Base-by-base conservation (phyloP, 2,797 vertebrate genomes). In the Trichosurus vulpecula region DNA sequence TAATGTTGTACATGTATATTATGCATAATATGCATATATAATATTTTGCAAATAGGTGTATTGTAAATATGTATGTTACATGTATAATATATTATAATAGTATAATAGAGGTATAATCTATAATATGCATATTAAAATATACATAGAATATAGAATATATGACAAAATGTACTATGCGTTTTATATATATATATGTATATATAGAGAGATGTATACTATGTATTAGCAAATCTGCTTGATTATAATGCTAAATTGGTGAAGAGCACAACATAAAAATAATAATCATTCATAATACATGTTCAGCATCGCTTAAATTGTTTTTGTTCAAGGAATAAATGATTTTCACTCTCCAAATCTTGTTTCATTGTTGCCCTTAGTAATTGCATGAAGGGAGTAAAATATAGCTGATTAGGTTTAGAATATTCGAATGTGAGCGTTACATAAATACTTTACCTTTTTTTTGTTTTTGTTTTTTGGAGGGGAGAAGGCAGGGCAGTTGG, bases 311-410 rank as follows among this genome's bases (percentile, higher is more conserved):
- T 52, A 55, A 81, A 52, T 96, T 91, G 31, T 41, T 96, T 74
- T 91, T 52, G 92, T 53, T 89, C 51, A 52, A 1, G 54, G 61
- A 93, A 93, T 87, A 89, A 96, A 19, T 30, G 90, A 92, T 51
- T 87, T 25, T 14, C 90, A 91, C 27, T 92, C 90, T 96, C 91
- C 92, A 93, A 96, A 96, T 9, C 4, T 91, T 94, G 52, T 57
- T 14, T 6, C 22, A 89, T 29, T 47, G 94, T 57, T 74, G 89
- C 53, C 90, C 93, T 95, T 93, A 93, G n/a, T 55, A 1, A 12
- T 12, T 91, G 91, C 90, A 56, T 92, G 52, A 47, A 30, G 58
- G 95, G 93, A 31, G 25, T 87, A 52, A 54, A 66, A 52, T 25
- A 53, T 16, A 31, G 2, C 0, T 0, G 30, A 2, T 52, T 47